These are phyloP conservation scores for Silurus glanis DNA, from an alignment of 2,113 vertebrate genomes.

Conservation along the genomic window DNA sequence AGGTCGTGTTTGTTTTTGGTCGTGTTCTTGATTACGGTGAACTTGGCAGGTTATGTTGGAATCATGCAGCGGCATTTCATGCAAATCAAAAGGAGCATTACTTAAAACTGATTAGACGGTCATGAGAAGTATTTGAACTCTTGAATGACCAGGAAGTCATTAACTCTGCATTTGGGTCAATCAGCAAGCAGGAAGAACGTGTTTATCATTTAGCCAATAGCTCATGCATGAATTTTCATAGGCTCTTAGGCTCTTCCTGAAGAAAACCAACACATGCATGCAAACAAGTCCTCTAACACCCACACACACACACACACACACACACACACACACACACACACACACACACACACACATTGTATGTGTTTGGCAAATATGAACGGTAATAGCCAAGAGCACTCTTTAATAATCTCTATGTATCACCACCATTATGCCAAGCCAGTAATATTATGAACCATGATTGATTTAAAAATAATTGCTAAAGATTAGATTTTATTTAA, in stretches of 20 bases:
- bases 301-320: neutral
- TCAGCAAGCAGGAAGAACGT: slow-evolving; percentile 9
- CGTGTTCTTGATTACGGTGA: slow-evolving; percentile 32
- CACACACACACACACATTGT: slow-evolving; percentile 33
- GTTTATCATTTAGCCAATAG: slow-evolving; percentile 13
- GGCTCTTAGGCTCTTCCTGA: too few species aligned
- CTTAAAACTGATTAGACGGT: slow-evolving; percentile 15
- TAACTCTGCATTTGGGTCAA: slow-evolving; percentile 26
- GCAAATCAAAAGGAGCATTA: neutral
- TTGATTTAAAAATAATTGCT: slow-evolving; percentile 65
- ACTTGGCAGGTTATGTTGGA: slow-evolving; percentile 11
- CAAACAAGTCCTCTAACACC: neutral
- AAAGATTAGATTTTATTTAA: slow-evolving; percentile 69
- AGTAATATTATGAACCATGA: slow-evolving; percentile 66
- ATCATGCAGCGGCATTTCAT: neutral
- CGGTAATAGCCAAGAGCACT: slow-evolving; percentile 65
- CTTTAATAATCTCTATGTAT: slow-evolving; percentile 59
- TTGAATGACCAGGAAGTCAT: slow-evolving; percentile 23
- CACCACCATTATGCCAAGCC: slow-evolving; percentile 62
- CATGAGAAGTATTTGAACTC: slow-evolving; percentile 12
- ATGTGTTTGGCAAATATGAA: slow-evolving; percentile 59
- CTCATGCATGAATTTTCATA: slow-evolving; percentile 9
- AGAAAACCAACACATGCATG: neutral
- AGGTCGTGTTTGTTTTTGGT: slow-evolving; percentile 33
- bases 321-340: neutral